Evolutionary conservation across 2,797 vertebrate species (phyloP).

Genomic region (Melopsittacus undulatus): DNA sequence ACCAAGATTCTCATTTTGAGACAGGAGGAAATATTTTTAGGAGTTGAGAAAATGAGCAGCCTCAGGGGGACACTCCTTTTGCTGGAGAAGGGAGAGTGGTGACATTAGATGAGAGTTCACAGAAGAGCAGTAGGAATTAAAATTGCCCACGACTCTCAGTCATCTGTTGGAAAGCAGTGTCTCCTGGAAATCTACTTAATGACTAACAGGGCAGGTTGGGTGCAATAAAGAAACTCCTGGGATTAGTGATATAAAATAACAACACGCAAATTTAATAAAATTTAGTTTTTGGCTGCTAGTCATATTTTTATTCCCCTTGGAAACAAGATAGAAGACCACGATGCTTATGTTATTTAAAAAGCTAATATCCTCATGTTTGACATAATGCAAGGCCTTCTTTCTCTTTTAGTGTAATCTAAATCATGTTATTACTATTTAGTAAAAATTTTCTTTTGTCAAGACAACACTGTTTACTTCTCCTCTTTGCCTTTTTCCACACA

Average conservation of each 20-base stretch:
- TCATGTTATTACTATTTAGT: neutral
- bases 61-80: neutral
- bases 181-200: neutral
- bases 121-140: neutral
- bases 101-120: neutral
- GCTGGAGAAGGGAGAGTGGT: neutral
- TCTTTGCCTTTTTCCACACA: neutral
- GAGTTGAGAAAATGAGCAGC: neutral
- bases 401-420: neutral
- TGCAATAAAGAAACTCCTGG: neutral
- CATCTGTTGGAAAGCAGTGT: neutral
- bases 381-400: neutral
- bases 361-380: neutral
- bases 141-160: neutral
- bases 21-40: neutral
- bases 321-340: neutral
- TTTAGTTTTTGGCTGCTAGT: neutral
- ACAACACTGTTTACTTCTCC: neutral
- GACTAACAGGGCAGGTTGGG: neutral
- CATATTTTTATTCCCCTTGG: neutral
- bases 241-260: neutral
- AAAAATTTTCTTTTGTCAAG: neutral
- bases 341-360: neutral
- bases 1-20: neutral
- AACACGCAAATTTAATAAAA: neutral